phyloP scores from a whole-genome alignment of 2,113 vertebrate genomes.

The Oreocharis arfaki region DNA sequence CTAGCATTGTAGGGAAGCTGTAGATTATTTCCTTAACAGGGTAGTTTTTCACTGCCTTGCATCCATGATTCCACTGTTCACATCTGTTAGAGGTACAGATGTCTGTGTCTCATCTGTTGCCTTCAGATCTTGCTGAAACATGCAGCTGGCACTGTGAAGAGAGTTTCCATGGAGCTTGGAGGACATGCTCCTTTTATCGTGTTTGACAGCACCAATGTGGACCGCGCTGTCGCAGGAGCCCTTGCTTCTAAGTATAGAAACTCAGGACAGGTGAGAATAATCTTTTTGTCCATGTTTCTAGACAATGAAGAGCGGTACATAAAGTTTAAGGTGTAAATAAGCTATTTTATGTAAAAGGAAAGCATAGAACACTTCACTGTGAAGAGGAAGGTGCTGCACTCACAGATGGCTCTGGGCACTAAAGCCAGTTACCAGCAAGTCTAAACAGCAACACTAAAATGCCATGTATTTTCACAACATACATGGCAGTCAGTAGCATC shows the following conservation, averaged over 20 bases:
- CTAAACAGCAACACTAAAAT: background rate
- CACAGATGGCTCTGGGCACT: background rate
- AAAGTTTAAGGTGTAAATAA: background rate
- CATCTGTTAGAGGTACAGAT: background rate
- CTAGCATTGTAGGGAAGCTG: background rate
- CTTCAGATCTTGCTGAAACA: constrained; percentile 82
- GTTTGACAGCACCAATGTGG: constrained; percentile 88
- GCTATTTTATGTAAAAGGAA: background rate
- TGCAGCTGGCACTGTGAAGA: constrained; percentile 87
- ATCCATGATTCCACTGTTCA: background rate
- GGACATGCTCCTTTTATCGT: constrained; percentile 96
- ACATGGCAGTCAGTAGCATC: no score
- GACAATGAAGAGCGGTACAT: background rate
- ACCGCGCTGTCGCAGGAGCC: constrained; percentile 85
- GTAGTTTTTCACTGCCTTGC: background rate
- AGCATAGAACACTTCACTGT: background rate
- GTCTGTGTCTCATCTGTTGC: background rate
- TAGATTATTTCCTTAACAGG: background rate
- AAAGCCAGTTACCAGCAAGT: background rate
- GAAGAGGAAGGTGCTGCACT: background rate
- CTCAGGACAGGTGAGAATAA: constrained; percentile 85
- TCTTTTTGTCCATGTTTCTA: background rate
- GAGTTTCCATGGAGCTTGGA: constrained; percentile 94
- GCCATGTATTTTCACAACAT: background rate
- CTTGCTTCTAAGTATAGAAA: constrained; percentile 92